These are phyloP conservation scores for Gandaritis pyraliata DNA, from an alignment of 2,888 invertebrate genomes.

Conservation along the genomic window DNA sequence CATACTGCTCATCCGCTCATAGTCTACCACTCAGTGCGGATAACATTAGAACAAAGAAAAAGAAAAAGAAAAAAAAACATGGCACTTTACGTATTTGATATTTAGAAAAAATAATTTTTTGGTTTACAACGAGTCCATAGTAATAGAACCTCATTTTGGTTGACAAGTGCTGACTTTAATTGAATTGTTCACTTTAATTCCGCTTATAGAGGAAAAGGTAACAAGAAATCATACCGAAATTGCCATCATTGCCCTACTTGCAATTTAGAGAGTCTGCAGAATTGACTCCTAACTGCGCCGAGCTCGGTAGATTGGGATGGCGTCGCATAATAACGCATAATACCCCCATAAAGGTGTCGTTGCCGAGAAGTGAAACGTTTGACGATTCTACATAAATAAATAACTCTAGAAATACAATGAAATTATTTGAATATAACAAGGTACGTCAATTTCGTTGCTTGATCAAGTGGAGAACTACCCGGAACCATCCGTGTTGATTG, in stretches of 20 bases:
- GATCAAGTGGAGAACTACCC: too few species aligned
- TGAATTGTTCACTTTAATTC: slow-evolving; percentile 15
- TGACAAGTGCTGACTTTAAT: too few species aligned
- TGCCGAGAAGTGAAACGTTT: slow-evolving; percentile 26
- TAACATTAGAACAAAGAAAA: too few species aligned
- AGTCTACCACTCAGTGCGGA: too few species aligned
- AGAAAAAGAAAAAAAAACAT: too few species aligned
- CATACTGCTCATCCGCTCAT: too few species aligned
- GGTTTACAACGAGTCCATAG: too few species aligned
- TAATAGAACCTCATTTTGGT: too few species aligned
- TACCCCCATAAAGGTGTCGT: slow-evolving; percentile 38
- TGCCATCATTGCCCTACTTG: slow-evolving; percentile 37
- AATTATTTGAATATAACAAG: not conserved
- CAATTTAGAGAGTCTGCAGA: slow-evolving; percentile 43
- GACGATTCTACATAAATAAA: slow-evolving; percentile 24
- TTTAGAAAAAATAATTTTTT: too few species aligned
- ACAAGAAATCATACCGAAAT: slow-evolving; percentile 38
- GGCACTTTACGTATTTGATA: too few species aligned
- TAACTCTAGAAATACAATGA: slow-evolving; percentile 12
- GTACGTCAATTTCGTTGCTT: not conserved
- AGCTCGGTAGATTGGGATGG: slow-evolving; percentile 46
- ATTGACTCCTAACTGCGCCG: slow-evolving; percentile 42
- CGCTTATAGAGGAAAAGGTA: slow-evolving; percentile 13
- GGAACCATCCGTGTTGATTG: too few species aligned
- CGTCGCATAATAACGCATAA: slow-evolving; percentile 53